Conservation (phyloP, 2,113 vertebrate genomes). For the Diadophis punctatus region DNA sequence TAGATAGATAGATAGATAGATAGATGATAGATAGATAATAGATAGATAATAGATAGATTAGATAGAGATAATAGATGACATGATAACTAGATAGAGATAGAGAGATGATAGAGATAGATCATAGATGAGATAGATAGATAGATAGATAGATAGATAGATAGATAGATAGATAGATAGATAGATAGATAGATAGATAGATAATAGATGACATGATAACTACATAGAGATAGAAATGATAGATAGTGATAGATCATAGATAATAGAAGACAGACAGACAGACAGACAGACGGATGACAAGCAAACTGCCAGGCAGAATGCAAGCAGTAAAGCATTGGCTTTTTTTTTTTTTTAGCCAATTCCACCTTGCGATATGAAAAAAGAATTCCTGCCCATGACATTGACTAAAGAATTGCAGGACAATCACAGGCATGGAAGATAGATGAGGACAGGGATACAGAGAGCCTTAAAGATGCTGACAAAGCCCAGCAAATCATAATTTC, state of each 20-base stretch:
- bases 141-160: not conserved
- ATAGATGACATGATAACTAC: no score
- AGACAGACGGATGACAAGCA: no score
- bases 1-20: not conserved
- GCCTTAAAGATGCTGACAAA: constrained; percentile 6
- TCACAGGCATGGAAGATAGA: not conserved
- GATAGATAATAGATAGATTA: not conserved
- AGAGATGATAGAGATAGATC: not conserved
- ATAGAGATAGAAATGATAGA: no score
- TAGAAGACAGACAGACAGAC: not conserved
- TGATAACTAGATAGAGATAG: not conserved
- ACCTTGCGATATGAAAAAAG: no score
- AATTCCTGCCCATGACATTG: not conserved
- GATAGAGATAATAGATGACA: not conserved
- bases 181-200: not conserved
- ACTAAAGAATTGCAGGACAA: not conserved
- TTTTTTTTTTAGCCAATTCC: no score
- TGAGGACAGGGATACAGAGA: not conserved
- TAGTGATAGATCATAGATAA: not conserved
- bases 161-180: not conserved
- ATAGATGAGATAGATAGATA: no score
- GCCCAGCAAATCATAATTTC: constrained; percentile 54
- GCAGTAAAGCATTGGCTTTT: no score
- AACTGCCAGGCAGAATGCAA: no score
- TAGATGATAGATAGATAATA: not conserved